A percentile compares a stretch with the other conserved stretches of the same genome.
phyloP scores from a whole-genome alignment of 2,797 vertebrate genomes.

The Simalia tracyae region DNA sequence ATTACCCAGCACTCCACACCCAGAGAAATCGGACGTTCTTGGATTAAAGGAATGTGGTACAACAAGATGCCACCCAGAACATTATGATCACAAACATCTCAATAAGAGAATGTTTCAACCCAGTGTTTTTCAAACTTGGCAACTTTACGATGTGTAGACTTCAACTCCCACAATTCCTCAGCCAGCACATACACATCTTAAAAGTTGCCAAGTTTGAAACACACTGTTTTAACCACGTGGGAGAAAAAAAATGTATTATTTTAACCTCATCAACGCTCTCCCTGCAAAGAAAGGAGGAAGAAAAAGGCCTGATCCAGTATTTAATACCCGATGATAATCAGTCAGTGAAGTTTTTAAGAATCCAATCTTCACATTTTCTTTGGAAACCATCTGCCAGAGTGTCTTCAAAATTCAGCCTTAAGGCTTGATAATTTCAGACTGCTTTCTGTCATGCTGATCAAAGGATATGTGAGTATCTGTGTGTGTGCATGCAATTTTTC shows the following conservation, averaged over 20 bases:
- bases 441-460: background rate
- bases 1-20: background rate
- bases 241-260: background rate
- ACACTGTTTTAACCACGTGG: too few relatives aligned
- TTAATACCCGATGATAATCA: background rate
- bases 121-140: too few relatives aligned
- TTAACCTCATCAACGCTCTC: background rate
- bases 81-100: too few relatives aligned
- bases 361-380: background rate
- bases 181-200: too few relatives aligned
- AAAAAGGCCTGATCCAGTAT: background rate
- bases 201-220: too few relatives aligned
- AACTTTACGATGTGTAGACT: too few relatives aligned
- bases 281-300: background rate
- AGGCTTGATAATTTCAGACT: background rate
- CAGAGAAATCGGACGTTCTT: background rate
- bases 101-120: background rate
- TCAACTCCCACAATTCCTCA: too few relatives aligned
- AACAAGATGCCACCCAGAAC: too few relatives aligned
- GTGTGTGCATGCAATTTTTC: background rate
- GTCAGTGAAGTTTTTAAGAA: background rate
- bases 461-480: background rate
- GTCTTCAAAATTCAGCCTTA: background rate
- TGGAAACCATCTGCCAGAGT: background rate
- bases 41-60: too few relatives aligned